Evolutionary conservation across 1,140 invertebrate genomes (phyloP).

Genomic region (Diorhabda sublineata): DNA sequence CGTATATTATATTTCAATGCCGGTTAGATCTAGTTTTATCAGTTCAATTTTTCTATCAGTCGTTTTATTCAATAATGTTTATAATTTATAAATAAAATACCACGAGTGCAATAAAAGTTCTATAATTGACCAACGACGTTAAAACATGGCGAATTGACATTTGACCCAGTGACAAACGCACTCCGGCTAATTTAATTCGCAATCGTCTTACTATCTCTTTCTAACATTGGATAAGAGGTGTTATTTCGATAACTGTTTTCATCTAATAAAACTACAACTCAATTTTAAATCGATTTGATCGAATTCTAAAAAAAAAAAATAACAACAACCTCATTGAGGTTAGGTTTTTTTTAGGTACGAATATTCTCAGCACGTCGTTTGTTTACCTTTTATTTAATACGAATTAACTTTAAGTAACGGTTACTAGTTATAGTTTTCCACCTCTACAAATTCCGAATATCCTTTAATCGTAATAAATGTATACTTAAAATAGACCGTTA

Average conservation of each 20-base stretch:
- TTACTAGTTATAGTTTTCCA: too few relatives aligned
- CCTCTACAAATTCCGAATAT: slow-evolving; percentile 22
- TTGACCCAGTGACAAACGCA: slow-evolving; percentile 38
- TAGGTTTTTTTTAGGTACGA: too few relatives aligned
- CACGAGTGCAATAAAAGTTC: slow-evolving; percentile 8
- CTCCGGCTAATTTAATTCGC: slow-evolving; percentile 38
- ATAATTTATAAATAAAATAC: neutral
- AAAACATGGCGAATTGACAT: slow-evolving; percentile 40
- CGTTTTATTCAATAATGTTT: too few relatives aligned
- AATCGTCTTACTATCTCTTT: slow-evolving; percentile 16
- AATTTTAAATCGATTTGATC: too few relatives aligned
- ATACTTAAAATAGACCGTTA: slow-evolving; percentile 33
- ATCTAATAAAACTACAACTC: too few relatives aligned
- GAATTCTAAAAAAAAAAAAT: too few relatives aligned
- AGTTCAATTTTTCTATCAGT: neutral
- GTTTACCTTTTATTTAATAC: too few relatives aligned
- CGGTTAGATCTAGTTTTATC: neutral
- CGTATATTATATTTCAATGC: neutral
- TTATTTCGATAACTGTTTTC: too few relatives aligned
- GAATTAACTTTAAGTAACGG: too few relatives aligned
- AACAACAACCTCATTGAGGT: too few relatives aligned
- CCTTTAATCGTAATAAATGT: slow-evolving; percentile 38
- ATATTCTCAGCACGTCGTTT: too few relatives aligned
- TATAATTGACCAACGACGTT: slow-evolving; percentile 38
- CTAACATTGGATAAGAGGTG: too few relatives aligned